These are phyloP conservation scores for Aphidius colemani DNA, from an alignment of 2,888 invertebrate genomes.

Conservation along the genomic window DNA sequence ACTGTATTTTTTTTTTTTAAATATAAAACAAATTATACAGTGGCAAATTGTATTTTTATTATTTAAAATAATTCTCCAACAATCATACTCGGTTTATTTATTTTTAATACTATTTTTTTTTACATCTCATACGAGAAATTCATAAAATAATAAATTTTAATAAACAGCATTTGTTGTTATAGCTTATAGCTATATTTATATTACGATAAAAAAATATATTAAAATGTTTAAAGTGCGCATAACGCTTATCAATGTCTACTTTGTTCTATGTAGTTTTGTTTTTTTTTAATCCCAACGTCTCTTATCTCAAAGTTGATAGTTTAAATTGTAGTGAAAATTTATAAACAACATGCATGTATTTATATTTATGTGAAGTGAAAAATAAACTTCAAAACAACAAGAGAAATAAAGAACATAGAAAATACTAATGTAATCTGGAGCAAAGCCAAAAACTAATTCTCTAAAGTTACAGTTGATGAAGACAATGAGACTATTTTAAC, in stretches of 20 bases:
- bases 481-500: conserved; percentile 47
- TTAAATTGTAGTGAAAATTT: conserved; percentile 18
- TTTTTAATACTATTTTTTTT: no score
- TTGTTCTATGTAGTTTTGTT: neutral
- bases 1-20: no score
- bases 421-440: conserved; percentile 46
- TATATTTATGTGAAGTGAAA: conserved; percentile 21
- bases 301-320: conserved; percentile 10
- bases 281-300: neutral
- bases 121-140: no score
- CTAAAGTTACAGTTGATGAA: conserved; percentile 53
- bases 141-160: no score
- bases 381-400: conserved; percentile 16
- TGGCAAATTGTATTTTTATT: no score
- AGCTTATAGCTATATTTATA: no score
- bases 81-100: no score
- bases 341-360: conserved; percentile 32
- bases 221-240: conserved; percentile 12
- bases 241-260: conserved; percentile 12
- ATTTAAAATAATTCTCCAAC: no score
- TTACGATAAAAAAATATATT: neutral
- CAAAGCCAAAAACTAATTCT: conserved; percentile 52
- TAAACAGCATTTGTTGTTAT: no score
- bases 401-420: conserved; percentile 31
- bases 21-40: no score